Evolutionary conservation across 2,797 vertebrate genomes (phyloP).

Genomic region (Helostoma temminkii): DNA sequence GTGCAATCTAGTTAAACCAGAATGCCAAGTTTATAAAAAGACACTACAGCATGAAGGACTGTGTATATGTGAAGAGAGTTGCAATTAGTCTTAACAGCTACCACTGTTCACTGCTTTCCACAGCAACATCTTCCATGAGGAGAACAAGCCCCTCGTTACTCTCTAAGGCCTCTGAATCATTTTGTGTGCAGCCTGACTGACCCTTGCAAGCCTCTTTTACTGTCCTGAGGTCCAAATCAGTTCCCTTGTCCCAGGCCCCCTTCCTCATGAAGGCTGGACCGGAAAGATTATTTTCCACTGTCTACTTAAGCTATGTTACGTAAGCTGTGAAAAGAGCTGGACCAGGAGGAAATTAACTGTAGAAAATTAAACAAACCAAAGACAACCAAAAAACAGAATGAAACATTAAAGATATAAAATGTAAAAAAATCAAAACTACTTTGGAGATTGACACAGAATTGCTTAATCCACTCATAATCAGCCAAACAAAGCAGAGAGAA

Average conservation of each 20-base stretch:
- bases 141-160: constrained; percentile 49
- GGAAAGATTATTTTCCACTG: constrained; percentile 36
- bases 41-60: constrained; percentile 52
- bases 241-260: constrained; percentile 38
- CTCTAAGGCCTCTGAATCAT: constrained; percentile 50
- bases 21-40: constrained; percentile 69
- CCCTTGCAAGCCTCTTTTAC: constrained; percentile 41
- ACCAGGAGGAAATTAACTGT: constrained; percentile 97
- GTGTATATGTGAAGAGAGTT: constrained; percentile 23
- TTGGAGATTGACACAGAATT: constrained; percentile 92
- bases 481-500: constrained; percentile 99
- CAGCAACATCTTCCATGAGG: constrained; percentile 54
- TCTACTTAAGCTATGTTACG: constrained; percentile 61
- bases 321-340: constrained; percentile 99
- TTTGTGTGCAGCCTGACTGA: constrained; percentile 37
- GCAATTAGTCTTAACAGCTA: constrained; percentile 55
- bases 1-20: constrained; percentile 66
- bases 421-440: constrained; percentile 92
- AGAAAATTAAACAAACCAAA: constrained; percentile 87
- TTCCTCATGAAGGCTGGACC: constrained; percentile 30
- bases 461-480: constrained; percentile 99
- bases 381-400: constrained; percentile 87
- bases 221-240: constrained; percentile 41
- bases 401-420: constrained; percentile 86
- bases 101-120: constrained; percentile 43